These are phyloP conservation scores for Pentalonia nigronervosa DNA, from an alignment of 1,140 invertebrate genomes.

Conservation along the genomic window DNA sequence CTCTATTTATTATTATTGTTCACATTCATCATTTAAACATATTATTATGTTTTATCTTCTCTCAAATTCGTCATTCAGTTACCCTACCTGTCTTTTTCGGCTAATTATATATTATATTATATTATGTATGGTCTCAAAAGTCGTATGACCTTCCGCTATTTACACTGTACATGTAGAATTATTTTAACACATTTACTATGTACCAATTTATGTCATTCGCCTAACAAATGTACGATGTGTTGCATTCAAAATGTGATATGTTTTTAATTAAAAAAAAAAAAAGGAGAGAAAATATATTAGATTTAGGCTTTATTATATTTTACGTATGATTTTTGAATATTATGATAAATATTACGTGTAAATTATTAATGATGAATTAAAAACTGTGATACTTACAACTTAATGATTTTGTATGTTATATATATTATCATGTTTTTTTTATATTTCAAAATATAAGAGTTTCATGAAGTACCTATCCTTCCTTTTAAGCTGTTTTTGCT, in stretches of 20 bases:
- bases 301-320: slow-evolving; percentile 51
- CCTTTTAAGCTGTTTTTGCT: too few species aligned
- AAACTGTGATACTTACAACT: slow-evolving; percentile 56
- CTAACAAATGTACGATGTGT: slow-evolving; percentile 35
- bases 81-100: slow-evolving; percentile 30
- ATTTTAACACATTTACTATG: slow-evolving; percentile 37
- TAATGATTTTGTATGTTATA: background rate
- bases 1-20: slow-evolving; percentile 47
- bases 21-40: slow-evolving; percentile 34
- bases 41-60: slow-evolving; percentile 19
- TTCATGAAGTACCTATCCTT: too few species aligned
- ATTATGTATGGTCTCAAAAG: slow-evolving; percentile 5
- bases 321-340: slow-evolving; percentile 54
- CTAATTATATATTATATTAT: slow-evolving; percentile 2
- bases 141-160: background rate
- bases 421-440: background rate
- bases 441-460: background rate
- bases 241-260: slow-evolving; percentile 53
- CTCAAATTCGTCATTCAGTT: slow-evolving; percentile 27
- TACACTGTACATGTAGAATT: slow-evolving; percentile 11
- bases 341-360: slow-evolving; percentile 51
- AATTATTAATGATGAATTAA: slow-evolving; percentile 57
- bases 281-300: slow-evolving; percentile 37
- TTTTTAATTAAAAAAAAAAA: slow-evolving; percentile 50
- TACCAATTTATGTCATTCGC: slow-evolving; percentile 27